Percentiles rank a stretch among this genome's conserved stretches.
Evolutionary conservation across 1,140 invertebrate genomes (phyloP).

Genomic region (Philotrypesis tridentata): DNA sequence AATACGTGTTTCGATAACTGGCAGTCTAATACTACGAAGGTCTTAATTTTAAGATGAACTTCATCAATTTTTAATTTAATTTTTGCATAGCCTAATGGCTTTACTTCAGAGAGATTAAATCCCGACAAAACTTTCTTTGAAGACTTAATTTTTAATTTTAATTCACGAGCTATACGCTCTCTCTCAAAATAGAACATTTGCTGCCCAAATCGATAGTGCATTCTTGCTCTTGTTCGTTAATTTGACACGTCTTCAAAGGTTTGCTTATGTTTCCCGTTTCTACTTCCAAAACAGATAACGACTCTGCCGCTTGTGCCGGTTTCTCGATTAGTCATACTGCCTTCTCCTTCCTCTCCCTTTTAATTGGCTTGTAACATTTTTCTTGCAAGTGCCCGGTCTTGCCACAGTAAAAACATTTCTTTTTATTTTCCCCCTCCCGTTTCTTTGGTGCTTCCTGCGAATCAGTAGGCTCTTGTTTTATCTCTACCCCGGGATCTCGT

Average conservation of each 20-base stretch:
- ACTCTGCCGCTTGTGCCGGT: no score
- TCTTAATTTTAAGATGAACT: no score
- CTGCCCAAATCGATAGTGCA: constrained; percentile 44
- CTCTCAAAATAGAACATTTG: constrained; percentile 41
- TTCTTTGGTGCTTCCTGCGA: no score
- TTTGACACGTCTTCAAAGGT: constrained; percentile 14
- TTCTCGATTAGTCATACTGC: not conserved
- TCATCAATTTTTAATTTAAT: constrained; percentile 14
- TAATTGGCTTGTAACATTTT: not conserved
- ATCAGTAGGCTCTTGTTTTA: not conserved
- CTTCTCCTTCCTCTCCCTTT: not conserved
- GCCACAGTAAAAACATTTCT: not conserved
- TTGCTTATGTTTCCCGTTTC: not conserved
- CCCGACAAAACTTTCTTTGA: not conserved
- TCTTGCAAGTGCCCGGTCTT: not conserved
- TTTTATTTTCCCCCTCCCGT: not conserved
- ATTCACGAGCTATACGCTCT: constrained; percentile 26
- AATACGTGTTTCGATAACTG: no score
- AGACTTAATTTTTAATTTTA: constrained; percentile 17
- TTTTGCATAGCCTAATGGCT: constrained; percentile 16
- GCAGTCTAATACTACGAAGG: no score
- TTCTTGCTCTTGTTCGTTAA: constrained; percentile 14
- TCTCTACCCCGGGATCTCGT: not conserved
- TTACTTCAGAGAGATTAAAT: not conserved
- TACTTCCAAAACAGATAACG: no score